A percentile compares a stretch with the other conserved stretches of the same genome.
These are phyloP conservation scores for Ypsolopha scabrella DNA, from an alignment of 2,888 invertebrate species.

Conservation along the genomic window DNA sequence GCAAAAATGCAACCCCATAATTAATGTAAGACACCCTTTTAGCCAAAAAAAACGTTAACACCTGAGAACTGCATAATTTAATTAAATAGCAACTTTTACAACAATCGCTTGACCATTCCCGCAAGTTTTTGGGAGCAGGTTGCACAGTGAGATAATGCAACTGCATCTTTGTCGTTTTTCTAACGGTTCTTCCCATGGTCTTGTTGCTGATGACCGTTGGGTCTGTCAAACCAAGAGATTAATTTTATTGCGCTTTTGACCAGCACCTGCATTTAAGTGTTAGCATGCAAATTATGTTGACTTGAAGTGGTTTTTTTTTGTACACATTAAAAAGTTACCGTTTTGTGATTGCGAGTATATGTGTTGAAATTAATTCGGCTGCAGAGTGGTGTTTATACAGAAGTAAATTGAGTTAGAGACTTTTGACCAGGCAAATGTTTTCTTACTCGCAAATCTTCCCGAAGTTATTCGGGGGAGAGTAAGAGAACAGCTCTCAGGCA, in stretches of 20 bases:
- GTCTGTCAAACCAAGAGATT: slow-evolving; percentile 16
- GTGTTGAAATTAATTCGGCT: too few relatives aligned
- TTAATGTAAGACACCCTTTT: slow-evolving; percentile 15
- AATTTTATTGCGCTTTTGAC: slow-evolving; percentile 23
- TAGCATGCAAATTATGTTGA: not conserved
- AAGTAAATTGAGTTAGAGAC: too few relatives aligned
- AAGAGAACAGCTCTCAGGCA: too few relatives aligned
- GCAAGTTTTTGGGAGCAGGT: slow-evolving; percentile 32
- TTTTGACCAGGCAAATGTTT: too few relatives aligned
- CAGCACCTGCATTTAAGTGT: slow-evolving; percentile 7
- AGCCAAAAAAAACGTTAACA: slow-evolving; percentile 1
- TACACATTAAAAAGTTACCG: too few relatives aligned
- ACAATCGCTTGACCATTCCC: slow-evolving; percentile 42
- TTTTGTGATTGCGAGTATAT: too few relatives aligned
- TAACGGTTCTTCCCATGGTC: slow-evolving; percentile 36
- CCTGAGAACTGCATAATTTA: slow-evolving; percentile 45
- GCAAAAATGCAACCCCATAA: slow-evolving; percentile 19
- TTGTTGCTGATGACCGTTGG: slow-evolving; percentile 31
- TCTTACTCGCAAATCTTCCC: too few relatives aligned
- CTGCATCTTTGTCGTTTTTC: slow-evolving; percentile 33
- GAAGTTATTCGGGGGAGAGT: too few relatives aligned
- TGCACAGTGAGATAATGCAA: slow-evolving; percentile 30
- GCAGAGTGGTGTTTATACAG: too few relatives aligned
- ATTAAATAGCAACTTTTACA: slow-evolving; percentile 31
- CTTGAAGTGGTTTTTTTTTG: too few relatives aligned